Evolutionary conservation across 2,888 invertebrate genomes (phyloP).

Genomic region (Acronicta psi): DNA sequence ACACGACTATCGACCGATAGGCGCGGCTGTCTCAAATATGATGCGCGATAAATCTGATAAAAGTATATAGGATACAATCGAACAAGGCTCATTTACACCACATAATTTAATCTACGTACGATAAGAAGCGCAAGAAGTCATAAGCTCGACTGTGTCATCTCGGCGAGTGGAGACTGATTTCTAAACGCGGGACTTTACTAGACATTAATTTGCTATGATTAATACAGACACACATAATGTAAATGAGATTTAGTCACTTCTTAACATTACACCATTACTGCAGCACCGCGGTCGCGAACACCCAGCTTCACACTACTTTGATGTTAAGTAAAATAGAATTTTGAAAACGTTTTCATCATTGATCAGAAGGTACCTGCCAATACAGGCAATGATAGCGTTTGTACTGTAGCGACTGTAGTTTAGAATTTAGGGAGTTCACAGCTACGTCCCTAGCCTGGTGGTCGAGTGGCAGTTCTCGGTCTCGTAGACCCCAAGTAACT

Average conservation of each 20-base stretch:
- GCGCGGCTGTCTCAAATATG: slow-evolving; percentile 26
- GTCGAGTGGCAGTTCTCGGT: no score
- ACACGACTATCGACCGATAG: slow-evolving; percentile 34
- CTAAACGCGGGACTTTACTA: slow-evolving; percentile 53
- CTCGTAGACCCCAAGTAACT: not conserved
- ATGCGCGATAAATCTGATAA: slow-evolving; percentile 34
- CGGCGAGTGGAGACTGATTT: slow-evolving; percentile 41
- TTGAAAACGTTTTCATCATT: not conserved
- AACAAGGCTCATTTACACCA: slow-evolving; percentile 61
- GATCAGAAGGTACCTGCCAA: no score
- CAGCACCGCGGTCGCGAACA: slow-evolving; percentile 40
- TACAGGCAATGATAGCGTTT: no score
- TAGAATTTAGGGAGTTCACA: no score
- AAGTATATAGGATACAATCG: slow-evolving; percentile 46
- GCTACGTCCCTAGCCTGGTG: no score
- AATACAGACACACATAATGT: slow-evolving; percentile 57
- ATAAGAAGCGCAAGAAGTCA: slow-evolving; percentile 49
- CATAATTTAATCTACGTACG: slow-evolving; percentile 53
- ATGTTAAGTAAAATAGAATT: not conserved
- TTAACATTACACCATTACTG: slow-evolving; percentile 39
- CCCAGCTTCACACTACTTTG: slow-evolving; percentile 7
- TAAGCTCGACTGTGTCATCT: slow-evolving; percentile 50
- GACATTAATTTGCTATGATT: slow-evolving; percentile 50
- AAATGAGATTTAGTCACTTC: slow-evolving; percentile 58
- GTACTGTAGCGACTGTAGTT: no score